A percentile compares a stretch with the other conserved stretches of the same genome.
These are phyloP conservation scores for Lipotes vexillifer DNA, from an alignment of 2,113 vertebrate species.

Conservation along the genomic window DNA sequence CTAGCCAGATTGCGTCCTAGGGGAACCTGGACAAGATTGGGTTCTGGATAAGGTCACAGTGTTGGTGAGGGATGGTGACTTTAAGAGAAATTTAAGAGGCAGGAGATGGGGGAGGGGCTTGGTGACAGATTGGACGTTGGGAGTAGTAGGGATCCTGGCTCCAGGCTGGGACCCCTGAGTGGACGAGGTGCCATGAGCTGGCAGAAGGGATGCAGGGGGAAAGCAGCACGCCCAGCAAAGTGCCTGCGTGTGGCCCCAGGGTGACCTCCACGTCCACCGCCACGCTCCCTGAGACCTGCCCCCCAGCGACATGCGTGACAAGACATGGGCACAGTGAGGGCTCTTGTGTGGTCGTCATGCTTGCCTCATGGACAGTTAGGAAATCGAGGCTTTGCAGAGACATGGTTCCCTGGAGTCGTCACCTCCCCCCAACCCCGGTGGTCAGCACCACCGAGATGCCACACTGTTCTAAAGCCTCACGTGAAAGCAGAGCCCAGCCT, in stretches of 20 bases:
- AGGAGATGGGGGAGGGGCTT: not conserved
- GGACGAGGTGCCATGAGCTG: not conserved
- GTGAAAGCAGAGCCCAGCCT: not conserved
- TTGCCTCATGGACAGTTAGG: not conserved
- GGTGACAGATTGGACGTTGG: not conserved
- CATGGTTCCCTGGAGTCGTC: rapidly evolving
- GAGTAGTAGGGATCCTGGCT: not conserved
- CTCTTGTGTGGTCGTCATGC: rapidly evolving
- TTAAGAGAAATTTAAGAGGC: not conserved
- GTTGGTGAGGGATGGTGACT: not conserved
- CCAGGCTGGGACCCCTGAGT: not conserved
- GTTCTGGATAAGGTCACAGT: not conserved
- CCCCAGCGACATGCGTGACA: not conserved
- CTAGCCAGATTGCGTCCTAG: not conserved
- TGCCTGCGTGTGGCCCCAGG: rapidly evolving
- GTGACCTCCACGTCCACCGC: not conserved
- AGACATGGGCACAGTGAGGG: rapidly evolving
- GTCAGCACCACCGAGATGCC: rapidly evolving
- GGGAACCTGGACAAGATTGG: no score
- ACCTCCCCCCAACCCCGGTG: no score
- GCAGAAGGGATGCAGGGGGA: not conserved
- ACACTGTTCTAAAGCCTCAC: not conserved
- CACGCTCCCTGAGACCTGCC: not conserved
- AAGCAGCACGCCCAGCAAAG: not conserved
- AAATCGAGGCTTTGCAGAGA: no score